Evolutionary conservation across 2,113 vertebrate species (phyloP).

Genomic region (Pollimyrus isidori): DNA sequence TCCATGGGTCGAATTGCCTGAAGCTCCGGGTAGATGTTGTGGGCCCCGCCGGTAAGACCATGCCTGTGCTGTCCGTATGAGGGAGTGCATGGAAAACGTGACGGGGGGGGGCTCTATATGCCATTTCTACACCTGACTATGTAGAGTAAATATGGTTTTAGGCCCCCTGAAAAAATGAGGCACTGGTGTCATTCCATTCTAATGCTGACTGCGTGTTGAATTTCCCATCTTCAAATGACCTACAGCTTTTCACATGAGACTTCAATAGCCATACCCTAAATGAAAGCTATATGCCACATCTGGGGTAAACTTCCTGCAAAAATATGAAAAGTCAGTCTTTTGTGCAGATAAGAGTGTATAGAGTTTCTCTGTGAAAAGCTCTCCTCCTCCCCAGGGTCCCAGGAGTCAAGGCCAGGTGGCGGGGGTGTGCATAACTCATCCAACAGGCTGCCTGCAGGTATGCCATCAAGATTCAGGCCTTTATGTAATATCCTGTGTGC

Average conservation of each 20-base stretch:
- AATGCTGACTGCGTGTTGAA: background rate
- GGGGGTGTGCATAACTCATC: constrained; percentile 57
- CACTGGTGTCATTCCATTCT: background rate
- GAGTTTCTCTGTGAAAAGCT: background rate
- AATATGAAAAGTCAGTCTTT: background rate
- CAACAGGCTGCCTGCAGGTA: constrained; percentile 66
- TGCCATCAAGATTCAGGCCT: constrained; percentile 3
- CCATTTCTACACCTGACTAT: background rate
- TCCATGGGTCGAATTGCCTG: constrained; percentile 72
- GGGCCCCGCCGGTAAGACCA: constrained; percentile 71
- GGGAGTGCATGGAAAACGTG: background rate
- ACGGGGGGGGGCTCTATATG: too few relatives aligned
- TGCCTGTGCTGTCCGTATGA: background rate
- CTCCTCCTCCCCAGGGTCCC: constrained; percentile 49
- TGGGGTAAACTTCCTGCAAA: background rate
- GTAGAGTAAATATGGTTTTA: background rate
- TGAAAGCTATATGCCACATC: background rate
- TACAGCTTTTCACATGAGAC: background rate
- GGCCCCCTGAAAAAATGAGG: background rate
- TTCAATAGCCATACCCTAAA: background rate
- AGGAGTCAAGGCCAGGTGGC: constrained; percentile 54
- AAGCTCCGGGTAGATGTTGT: constrained; percentile 71
- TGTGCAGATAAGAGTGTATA: background rate
- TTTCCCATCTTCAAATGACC: background rate
- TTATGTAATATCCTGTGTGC: background rate